Conservation (phyloP, 2,888 invertebrate genomes). For the Papilio elwesi region DNA sequence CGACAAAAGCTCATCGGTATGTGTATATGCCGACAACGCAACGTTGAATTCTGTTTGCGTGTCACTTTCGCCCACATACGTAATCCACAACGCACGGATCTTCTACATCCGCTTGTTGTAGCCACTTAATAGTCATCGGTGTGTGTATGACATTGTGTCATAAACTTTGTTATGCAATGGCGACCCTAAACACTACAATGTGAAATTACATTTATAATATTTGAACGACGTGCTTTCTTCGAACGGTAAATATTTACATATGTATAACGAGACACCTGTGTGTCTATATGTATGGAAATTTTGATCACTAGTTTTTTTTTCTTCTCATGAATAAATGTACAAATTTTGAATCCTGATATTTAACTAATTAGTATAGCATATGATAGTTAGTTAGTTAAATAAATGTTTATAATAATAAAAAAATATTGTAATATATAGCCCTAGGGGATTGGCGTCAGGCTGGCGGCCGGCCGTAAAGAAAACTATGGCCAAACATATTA, state of each 20-base stretch:
- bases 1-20: slow-evolving; percentile 81
- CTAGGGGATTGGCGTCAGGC: too few relatives aligned
- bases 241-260: neutral
- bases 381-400: neutral
- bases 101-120: slow-evolving; percentile 65
- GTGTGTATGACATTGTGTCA: slow-evolving; percentile 56
- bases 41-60: slow-evolving; percentile 59
- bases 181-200: slow-evolving; percentile 48
- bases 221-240: neutral
- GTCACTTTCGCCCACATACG: slow-evolving; percentile 75
- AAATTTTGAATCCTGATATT: neutral
- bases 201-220: slow-evolving; percentile 47
- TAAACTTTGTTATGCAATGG: slow-evolving; percentile 51
- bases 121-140: slow-evolving; percentile 59
- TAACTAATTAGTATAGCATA: too few relatives aligned
- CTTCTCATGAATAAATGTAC: neutral
- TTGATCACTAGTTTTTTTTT: neutral
- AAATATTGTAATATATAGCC: too few relatives aligned
- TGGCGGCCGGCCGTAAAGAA: too few relatives aligned
- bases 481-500: too few relatives aligned
- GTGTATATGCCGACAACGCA: slow-evolving; percentile 62
- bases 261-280: neutral
- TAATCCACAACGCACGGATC: slow-evolving; percentile 66
- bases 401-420: too few relatives aligned
- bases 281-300: neutral